Conservation (phyloP, 2,113 vertebrate genomes). For the Herpetotheres cachinnans region DNA sequence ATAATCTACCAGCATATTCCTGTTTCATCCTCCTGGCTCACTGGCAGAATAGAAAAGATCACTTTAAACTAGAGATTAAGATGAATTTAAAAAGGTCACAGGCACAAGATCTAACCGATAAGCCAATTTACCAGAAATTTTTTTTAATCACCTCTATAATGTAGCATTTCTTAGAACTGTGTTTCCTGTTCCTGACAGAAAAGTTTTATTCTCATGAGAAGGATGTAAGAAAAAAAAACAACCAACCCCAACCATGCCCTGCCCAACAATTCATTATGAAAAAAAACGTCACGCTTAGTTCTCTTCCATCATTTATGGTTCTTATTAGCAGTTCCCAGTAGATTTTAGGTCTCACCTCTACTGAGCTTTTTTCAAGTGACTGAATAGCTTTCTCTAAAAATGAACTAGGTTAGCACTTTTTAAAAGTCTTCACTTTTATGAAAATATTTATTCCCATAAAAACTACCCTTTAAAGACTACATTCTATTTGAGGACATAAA, state of each 20-base stretch:
- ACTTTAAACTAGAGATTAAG: not conserved
- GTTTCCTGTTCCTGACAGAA: not conserved
- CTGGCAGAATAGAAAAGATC: not conserved
- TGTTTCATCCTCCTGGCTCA: not conserved
- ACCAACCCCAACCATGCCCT: not conserved
- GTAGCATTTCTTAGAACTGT: not conserved
- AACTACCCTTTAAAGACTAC: not conserved
- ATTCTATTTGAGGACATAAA: not conserved
- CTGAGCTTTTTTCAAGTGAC: not conserved
- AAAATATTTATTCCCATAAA: not conserved
- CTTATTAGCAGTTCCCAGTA: not conserved
- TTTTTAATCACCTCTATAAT: not conserved
- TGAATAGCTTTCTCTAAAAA: not conserved
- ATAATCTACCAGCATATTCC: not conserved
- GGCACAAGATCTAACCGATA: not conserved
- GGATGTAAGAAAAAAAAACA: not conserved
- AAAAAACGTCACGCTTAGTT: not conserved
- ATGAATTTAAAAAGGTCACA: not conserved
- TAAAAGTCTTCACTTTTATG: not conserved
- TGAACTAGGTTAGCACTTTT: not conserved
- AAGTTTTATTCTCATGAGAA: not conserved
- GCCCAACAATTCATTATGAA: not conserved
- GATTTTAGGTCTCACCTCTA: not conserved
- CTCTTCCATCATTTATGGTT: not conserved
- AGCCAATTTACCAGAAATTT: not conserved